A percentile compares a stretch with the other conserved stretches of the same genome.
Conservation (phyloP, 1,140 invertebrate species). For the Musca domestica region DNA sequence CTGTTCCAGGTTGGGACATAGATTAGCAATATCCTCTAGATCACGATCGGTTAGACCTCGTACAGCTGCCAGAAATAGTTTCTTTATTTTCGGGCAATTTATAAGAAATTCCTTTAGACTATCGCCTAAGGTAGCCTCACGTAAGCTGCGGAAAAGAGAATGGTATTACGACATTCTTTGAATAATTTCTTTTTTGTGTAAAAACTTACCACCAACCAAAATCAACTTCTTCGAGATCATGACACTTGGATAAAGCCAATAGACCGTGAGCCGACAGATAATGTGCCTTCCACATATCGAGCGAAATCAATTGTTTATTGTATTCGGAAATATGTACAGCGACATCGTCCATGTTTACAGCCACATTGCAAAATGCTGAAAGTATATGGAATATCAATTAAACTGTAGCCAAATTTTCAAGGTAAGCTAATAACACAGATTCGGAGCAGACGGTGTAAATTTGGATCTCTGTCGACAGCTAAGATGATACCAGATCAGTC, state of each 20-base stretch:
- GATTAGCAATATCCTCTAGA: conserved; percentile 66
- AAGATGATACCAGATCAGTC: too few relatives aligned
- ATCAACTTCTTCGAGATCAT: conserved; percentile 76
- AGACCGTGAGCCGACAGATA: conserved; percentile 71
- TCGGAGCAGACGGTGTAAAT: too few relatives aligned
- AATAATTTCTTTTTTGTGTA: too few relatives aligned
- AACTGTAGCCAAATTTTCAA: too few relatives aligned
- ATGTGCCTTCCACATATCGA: conserved; percentile 84
- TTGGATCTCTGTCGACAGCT: too few relatives aligned
- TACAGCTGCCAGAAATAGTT: conserved; percentile 74
- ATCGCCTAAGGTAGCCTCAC: conserved; percentile 57
- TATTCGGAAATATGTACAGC: conserved; percentile 64
- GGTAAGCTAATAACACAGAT: too few relatives aligned
- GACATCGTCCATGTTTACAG: conserved; percentile 68
- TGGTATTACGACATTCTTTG: conserved; percentile 17
- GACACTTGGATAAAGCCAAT: conserved; percentile 66
- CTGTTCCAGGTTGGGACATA: conserved; percentile 68
- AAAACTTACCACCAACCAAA: conserved; percentile 83
- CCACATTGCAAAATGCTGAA: conserved; percentile 56
- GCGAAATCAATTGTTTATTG: conserved; percentile 67
- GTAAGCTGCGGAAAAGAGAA: conserved; percentile 49
- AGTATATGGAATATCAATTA: not conserved
- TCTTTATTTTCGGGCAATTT: conserved; percentile 67
- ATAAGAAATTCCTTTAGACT: conserved; percentile 57
- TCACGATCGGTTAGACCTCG: conserved; percentile 76